These are phyloP conservation scores for Anthonomus grandis DNA, from an alignment of 1,140 invertebrate genomes.

Conservation along the genomic window DNA sequence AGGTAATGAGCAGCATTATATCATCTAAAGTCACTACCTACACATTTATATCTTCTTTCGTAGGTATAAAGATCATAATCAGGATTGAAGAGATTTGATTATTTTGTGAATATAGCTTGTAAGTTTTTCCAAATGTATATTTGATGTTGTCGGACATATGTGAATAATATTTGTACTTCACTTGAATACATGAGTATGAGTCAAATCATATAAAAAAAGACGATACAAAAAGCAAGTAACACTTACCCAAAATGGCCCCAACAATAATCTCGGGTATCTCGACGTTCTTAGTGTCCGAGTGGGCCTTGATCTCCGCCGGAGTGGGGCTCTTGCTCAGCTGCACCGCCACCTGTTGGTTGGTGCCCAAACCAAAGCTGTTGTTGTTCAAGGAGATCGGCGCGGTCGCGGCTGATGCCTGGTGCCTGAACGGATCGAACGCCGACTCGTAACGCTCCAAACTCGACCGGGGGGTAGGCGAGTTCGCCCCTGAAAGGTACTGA, in stretches of 20 bases:
- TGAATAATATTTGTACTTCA: too few relatives aligned
- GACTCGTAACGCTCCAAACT: conserved; percentile 68
- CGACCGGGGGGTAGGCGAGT: conserved; percentile 59
- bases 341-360: conserved; percentile 71
- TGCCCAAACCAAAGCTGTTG: conserved; percentile 77
- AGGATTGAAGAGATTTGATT: too few relatives aligned
- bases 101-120: too few relatives aligned
- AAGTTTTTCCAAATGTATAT: too few relatives aligned
- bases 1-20: too few relatives aligned
- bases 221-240: too few relatives aligned
- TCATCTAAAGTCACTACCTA: too few relatives aligned
- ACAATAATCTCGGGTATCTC: conserved; percentile 95
- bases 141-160: too few relatives aligned
- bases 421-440: conserved; percentile 70
- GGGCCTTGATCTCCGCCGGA: conserved; percentile 65
- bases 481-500: conserved; percentile 49
- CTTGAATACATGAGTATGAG: too few relatives aligned
- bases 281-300: conserved; percentile 80
- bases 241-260: conserved; percentile 87
- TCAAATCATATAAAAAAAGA: too few relatives aligned
- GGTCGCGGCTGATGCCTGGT: conserved; percentile 64
- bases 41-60: too few relatives aligned
- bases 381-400: conserved; percentile 68
- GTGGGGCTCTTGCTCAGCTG: conserved; percentile 84
- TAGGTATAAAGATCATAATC: too few relatives aligned